Conservation (phyloP, 37 sponge, comb jelly and placozoan genomes). For the Spongia lamella region DNA sequence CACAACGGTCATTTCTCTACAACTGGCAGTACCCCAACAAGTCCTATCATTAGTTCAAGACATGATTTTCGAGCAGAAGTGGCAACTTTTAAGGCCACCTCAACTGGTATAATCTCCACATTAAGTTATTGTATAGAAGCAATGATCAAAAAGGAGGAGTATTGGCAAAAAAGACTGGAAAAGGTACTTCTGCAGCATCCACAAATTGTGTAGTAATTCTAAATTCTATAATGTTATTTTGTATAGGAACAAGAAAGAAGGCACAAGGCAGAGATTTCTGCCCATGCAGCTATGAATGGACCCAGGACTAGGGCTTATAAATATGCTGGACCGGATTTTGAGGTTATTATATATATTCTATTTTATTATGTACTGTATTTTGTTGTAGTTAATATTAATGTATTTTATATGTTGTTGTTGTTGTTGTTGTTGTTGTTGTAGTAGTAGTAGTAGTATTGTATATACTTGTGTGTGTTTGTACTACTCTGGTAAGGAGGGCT, state of each 20-base stretch:
- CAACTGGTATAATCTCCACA: slow-evolving; percentile 77
- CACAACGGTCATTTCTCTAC: slow-evolving; percentile 8
- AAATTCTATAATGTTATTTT: not conserved
- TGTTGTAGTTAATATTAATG: not conserved
- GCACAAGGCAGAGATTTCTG: slow-evolving; percentile 67
- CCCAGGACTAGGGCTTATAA: slow-evolving; percentile 60
- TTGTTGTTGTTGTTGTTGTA: not conserved
- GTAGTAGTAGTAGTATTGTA: not conserved
- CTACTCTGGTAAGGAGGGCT: not conserved
- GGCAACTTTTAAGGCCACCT: slow-evolving; percentile 92
- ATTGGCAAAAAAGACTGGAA: slow-evolving; percentile 81
- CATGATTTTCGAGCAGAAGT: slow-evolving; percentile 79
- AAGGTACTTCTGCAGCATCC: slow-evolving; percentile 68
- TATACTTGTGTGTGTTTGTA: not conserved
- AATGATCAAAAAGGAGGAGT: slow-evolving; percentile 77
- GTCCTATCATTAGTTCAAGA: not conserved
- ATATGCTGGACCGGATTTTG: slow-evolving; percentile 83
- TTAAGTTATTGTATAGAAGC: slow-evolving; percentile 77
- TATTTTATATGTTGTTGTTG: not conserved
- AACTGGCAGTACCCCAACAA: not conserved
- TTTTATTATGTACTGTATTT: not conserved
- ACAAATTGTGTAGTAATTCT: slow-evolving; percentile 4
- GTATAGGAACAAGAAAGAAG: slow-evolving; percentile 70
- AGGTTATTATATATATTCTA: slow-evolving; percentile 32
- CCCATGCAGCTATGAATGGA: slow-evolving; percentile 79